These are phyloP conservation scores for Gymnocypris eckloni DNA, from an alignment of 2,797 vertebrate genomes.

Conservation along the genomic window DNA sequence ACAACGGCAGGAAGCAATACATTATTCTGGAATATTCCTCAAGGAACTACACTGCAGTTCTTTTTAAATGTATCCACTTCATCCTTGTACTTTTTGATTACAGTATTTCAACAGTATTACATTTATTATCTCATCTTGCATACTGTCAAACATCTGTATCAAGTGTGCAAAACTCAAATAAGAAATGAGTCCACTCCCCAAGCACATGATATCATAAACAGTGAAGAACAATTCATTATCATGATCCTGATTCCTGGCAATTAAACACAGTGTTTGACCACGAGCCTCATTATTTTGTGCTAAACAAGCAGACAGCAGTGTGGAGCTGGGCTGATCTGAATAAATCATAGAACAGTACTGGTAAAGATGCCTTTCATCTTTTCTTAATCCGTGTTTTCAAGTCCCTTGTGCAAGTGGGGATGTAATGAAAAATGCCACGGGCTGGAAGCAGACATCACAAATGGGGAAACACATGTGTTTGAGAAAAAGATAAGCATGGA, in stretches of 20 bases:
- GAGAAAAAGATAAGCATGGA: neutral
- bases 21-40: constrained; percentile 6
- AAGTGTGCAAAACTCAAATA: neutral
- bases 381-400: constrained; percentile 56
- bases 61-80: neutral
- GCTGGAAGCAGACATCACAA: constrained; percentile 20
- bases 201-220: neutral
- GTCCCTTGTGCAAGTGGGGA: constrained; percentile 38
- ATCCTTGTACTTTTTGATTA: neutral
- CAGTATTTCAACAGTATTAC: neutral
- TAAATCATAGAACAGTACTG: constrained; percentile 44
- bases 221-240: constrained; percentile 27
- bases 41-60: neutral
- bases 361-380: constrained; percentile 46
- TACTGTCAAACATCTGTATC: constrained; percentile 23
- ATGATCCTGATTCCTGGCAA: constrained; percentile 37
- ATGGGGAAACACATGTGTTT: constrained; percentile 21
- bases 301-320: constrained; percentile 45
- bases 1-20: neutral
- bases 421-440: constrained; percentile 29
- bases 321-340: constrained; percentile 35
- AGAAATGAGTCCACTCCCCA: neutral
- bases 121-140: constrained; percentile 6
- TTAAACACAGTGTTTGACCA: constrained; percentile 20
- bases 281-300: constrained; percentile 53